phyloP scores from a whole-genome alignment of 2,888 invertebrate species.

The Acleris sparsana region DNA sequence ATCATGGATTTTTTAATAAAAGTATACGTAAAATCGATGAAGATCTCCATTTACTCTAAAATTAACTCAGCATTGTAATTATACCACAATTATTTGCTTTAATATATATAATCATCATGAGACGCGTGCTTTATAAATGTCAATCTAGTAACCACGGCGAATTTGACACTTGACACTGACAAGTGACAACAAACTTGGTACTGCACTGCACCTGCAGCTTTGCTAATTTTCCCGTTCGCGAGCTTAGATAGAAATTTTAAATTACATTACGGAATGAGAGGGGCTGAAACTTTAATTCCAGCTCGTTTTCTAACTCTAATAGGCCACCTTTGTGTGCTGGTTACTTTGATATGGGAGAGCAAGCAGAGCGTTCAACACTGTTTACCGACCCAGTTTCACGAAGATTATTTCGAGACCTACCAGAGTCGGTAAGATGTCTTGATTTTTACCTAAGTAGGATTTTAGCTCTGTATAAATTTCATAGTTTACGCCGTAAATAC shows the following conservation, averaged over 20 bases:
- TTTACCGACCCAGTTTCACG: constrained; percentile 77
- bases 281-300: constrained; percentile 82
- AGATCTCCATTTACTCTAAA: no score
- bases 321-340: constrained; percentile 87
- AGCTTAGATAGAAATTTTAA: constrained; percentile 8
- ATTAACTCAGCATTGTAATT: no score
- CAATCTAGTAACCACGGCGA: constrained; percentile 3
- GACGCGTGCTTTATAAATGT: not conserved
- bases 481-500: not conserved
- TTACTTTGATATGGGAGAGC: constrained; percentile 87
- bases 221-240: constrained; percentile 5
- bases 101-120: not conserved
- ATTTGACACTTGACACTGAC: constrained; percentile 14
- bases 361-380: constrained; percentile 80
- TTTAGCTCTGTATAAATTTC: no score
- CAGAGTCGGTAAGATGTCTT: constrained; percentile 78
- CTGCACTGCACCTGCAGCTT: constrained; percentile 1
- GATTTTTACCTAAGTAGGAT: not conserved
- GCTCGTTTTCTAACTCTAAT: constrained; percentile 88
- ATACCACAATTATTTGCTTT: not conserved
- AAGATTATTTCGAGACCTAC: constrained; percentile 81
- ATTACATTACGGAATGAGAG: constrained; percentile 65
- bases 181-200: constrained; percentile 13
- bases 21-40: no score
- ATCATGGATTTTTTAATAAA: no score